A percentile compares a stretch with the other conserved stretches of the same genome.
These are phyloP conservation scores for Gandaritis pyraliata DNA, from an alignment of 2,888 invertebrate species.

Conservation along the genomic window DNA sequence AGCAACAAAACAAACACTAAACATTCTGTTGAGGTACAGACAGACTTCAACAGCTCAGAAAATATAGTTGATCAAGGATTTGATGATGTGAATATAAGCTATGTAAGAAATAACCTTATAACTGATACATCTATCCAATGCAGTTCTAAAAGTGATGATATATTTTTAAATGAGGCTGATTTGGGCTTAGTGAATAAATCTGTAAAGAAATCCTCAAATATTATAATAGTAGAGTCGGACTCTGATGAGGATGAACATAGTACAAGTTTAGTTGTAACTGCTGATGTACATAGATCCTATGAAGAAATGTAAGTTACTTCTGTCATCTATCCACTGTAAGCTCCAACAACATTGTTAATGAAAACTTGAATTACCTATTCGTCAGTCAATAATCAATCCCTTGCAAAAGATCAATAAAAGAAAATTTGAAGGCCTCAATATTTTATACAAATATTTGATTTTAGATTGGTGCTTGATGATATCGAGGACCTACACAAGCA, in stretches of 20 bases:
- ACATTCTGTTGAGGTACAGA: constrained; percentile 58
- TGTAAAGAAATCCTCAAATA: constrained; percentile 35
- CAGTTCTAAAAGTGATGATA: constrained; percentile 43
- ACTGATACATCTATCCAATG: constrained; percentile 10
- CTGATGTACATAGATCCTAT: constrained; percentile 64
- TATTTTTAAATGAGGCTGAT: constrained; percentile 35
- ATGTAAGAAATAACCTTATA: constrained; percentile 1
- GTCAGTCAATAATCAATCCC: not conserved
- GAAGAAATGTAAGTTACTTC: constrained; percentile 57
- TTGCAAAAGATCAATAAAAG: too few species aligned
- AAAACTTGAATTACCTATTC: constrained; percentile 1
- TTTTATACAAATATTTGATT: constrained; percentile 28
- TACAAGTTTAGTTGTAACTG: constrained; percentile 57
- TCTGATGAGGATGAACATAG: constrained; percentile 55
- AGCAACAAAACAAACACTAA: constrained; percentile 37
- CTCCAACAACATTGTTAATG: not conserved
- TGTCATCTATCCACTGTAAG: not conserved
- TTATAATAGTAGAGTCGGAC: constrained; percentile 68
- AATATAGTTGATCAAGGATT: constrained; percentile 13
- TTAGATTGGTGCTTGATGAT: constrained; percentile 50
- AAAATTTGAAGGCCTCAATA: too few species aligned
- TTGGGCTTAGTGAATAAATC: constrained; percentile 2
- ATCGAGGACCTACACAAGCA: constrained; percentile 49
- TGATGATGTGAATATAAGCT: constrained; percentile 20
- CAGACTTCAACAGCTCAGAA: constrained; percentile 44